Base-by-base conservation (phyloP, 2,797 vertebrate species). In the Xyrichtys novacula region DNA sequence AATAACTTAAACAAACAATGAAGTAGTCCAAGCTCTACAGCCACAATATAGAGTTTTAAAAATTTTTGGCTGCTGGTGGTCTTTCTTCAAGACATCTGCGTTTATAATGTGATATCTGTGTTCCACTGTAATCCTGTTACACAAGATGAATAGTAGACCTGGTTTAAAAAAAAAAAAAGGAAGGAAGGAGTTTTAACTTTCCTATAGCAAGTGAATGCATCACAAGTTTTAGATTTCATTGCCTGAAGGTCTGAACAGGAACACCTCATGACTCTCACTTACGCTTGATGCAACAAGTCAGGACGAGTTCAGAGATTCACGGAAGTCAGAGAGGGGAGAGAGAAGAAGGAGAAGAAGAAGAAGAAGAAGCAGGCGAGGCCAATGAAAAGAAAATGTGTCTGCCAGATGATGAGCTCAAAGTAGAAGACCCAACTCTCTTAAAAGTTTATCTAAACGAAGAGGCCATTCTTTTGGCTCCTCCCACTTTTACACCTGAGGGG, bases 271-370 rank as follows among this genome's bases (percentile, higher is more conserved):
- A 5, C 12, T 32, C 19, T 32, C 26, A n/a, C 26, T 34, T 11
- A 38, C 36, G 16, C 7, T 38, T 15, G 59, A 75, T 32, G 62
- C 59, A 60, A 70, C 88, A 83, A 80, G 88, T 76, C 72, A 12
- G 1, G 61, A 28, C 86, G 32, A 55, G 81, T 80, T 57, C 17
- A 55, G 16, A 60, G 31, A 49, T 26, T 48, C 38, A 1, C 59
- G 69, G 55, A 77, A 78, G 55, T 47, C 15, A 25, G 3, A 0
- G 14, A 28, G 1, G 2, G 29, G 40, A 20, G 8, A 5, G 28
- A 29, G 5, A 4, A 29, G 28, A 29, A 5, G 28, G 5, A 10
- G 31, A 7, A 31, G 11, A 10, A 31, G 3, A 31, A 31, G 31
- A 31, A 31, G 47, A 28, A 23, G 49, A n/a, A 43, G 57, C 28